Conservation (phyloP, 1,140 invertebrate species). For the Acarapis woodi region DNA sequence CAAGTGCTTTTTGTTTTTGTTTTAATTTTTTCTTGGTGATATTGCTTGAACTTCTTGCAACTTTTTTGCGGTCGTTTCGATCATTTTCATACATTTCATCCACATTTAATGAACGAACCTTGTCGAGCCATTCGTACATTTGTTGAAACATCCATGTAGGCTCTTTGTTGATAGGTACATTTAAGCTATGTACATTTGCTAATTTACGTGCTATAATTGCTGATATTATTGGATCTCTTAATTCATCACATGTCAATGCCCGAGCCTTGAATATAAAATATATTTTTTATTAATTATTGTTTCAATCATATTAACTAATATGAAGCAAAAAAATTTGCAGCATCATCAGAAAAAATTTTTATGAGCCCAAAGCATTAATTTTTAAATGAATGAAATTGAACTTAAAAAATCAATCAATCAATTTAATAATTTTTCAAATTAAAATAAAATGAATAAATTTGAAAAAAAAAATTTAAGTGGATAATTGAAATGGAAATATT, state of each 20-base stretch:
- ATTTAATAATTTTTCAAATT: too few species aligned
- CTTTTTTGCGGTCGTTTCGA: conserved; percentile 4
- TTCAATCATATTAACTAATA: too few species aligned
- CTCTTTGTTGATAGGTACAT: conserved; percentile 76
- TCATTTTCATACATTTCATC: conserved; percentile 7
- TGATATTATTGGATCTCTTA: conserved; percentile 40
- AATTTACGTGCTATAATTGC: conserved; percentile 62
- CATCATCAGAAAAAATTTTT: too few species aligned
- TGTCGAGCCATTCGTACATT: conserved; percentile 19
- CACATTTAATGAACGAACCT: conserved; percentile 8
- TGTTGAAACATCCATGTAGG: conserved; percentile 76
- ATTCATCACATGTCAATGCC: conserved; percentile 40
- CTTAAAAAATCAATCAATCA: too few species aligned
- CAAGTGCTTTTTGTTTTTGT: conserved; percentile 9
- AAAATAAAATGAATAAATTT: too few species aligned
- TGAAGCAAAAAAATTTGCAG: too few species aligned
- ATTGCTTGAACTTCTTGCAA: too few species aligned
- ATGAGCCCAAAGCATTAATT: too few species aligned
- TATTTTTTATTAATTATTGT: too few species aligned
- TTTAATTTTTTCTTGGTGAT: conserved; percentile 13
- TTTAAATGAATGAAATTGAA: too few species aligned
- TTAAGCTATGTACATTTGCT: conserved; percentile 59
- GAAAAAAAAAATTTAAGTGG: too few species aligned
- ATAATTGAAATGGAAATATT: too few species aligned
- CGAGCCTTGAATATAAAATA: conserved; percentile 30